phyloP scores from a whole-genome alignment of 2,888 invertebrate species.

The Amphipoea lucens region DNA sequence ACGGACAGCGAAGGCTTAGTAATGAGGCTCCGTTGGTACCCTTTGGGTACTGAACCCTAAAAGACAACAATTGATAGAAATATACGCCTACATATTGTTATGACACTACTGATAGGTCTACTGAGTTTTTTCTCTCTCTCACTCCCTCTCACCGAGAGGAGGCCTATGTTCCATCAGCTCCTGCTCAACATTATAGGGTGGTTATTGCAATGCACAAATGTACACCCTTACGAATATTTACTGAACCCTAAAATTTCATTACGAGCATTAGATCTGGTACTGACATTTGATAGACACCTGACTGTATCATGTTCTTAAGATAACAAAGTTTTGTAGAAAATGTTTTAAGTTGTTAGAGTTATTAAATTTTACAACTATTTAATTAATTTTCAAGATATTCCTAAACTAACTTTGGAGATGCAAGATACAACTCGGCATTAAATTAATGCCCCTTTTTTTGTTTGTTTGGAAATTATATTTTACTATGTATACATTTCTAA shows the following conservation, averaged over 20 bases:
- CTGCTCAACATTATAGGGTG: too few species aligned
- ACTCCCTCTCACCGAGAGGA: not conserved
- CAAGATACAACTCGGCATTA: not conserved
- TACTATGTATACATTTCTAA: not conserved
- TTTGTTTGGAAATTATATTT: not conserved
- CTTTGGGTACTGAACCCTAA: too few species aligned
- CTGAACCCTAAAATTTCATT: conserved; percentile 13
- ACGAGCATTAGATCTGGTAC: not conserved
- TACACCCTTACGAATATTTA: not conserved
- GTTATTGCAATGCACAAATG: not conserved
- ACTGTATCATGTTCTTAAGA: not conserved
- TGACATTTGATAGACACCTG: conserved; percentile 17
- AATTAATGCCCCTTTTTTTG: not conserved
- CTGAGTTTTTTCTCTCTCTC: not conserved
- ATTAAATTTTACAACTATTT: not conserved
- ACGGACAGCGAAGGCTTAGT: too few species aligned
- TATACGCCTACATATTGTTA: not conserved
- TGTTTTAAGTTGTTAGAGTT: not conserved
- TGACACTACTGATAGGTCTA: not conserved
- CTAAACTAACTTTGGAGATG: not conserved
- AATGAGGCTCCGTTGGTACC: too few species aligned
- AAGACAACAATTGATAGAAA: not conserved
- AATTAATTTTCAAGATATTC: not conserved
- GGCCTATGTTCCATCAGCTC: too few species aligned
- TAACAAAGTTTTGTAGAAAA: not conserved